These are phyloP conservation scores for Palaemon carinicauda DNA, from an alignment of 1,140 invertebrate genomes.

Conservation along the genomic window DNA sequence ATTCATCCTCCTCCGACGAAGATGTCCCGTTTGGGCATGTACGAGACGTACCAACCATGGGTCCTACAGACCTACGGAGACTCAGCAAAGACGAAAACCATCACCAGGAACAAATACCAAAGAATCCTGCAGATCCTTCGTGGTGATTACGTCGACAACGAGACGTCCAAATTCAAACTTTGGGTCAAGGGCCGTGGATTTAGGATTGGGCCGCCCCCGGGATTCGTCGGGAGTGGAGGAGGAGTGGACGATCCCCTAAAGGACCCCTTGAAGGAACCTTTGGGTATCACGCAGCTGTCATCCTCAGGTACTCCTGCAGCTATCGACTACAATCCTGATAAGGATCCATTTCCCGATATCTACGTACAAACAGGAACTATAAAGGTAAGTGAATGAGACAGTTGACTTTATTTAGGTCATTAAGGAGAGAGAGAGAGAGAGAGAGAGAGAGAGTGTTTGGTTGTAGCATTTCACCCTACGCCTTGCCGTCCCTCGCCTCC, in stretches of 20 bases:
- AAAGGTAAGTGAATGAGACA: constrained; percentile 36
- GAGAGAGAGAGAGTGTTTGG: background rate
- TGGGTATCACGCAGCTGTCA: constrained; percentile 29
- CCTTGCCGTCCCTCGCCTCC: too few relatives aligned
- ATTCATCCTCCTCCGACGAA: constrained; percentile 59
- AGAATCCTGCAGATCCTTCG: constrained; percentile 84
- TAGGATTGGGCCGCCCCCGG: constrained; percentile 75
- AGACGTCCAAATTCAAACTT: constrained; percentile 94
- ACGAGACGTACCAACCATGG: constrained; percentile 60
- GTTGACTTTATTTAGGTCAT: too few relatives aligned
- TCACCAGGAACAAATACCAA: constrained; percentile 89
- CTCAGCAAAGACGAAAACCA: constrained; percentile 93
- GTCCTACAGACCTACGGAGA: constrained; percentile 85
- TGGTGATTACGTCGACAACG: constrained; percentile 83
- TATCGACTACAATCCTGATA: constrained; percentile 59
- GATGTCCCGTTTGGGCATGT: constrained; percentile 58
- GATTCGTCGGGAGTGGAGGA: constrained; percentile 64
- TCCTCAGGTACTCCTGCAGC: background rate
- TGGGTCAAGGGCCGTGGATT: constrained; percentile 97
- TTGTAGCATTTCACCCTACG: too few relatives aligned
- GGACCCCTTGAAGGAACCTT: too few relatives aligned
- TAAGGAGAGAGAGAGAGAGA: background rate
- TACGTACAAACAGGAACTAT: constrained; percentile 59
- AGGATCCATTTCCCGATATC: constrained; percentile 59
- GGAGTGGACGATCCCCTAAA: constrained; percentile 37